These are phyloP conservation scores for Pseudopleuronectes americanus DNA, from an alignment of 2,797 vertebrate genomes.

Conservation along the genomic window DNA sequence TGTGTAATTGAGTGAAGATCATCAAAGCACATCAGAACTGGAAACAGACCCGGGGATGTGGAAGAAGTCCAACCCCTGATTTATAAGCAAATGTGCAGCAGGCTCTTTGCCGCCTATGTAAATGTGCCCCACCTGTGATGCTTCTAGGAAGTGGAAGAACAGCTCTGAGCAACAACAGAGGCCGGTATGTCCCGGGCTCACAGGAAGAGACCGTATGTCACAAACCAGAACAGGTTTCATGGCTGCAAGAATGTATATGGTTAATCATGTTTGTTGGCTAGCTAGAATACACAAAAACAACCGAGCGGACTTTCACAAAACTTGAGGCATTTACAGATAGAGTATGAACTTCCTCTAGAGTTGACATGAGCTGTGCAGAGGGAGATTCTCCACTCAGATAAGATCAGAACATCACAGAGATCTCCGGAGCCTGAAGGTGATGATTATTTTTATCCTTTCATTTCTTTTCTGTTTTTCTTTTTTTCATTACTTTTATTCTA, in stretches of 20 bases:
- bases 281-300: no score
- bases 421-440: no score
- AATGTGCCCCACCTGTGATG: conserved; percentile 45
- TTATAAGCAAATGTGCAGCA: conserved; percentile 48
- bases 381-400: no score
- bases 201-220: neutral
- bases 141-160: conserved; percentile 35
- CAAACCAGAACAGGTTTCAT: conserved; percentile 20
- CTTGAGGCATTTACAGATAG: no score
- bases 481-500: no score
- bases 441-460: no score
- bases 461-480: no score
- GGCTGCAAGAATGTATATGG: neutral
- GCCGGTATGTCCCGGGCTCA: conserved; percentile 13
- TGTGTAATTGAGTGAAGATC: conserved; percentile 50
- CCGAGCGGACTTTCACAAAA: no score
- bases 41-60: conserved; percentile 51
- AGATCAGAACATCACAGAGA: no score
- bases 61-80: conserved; percentile 49
- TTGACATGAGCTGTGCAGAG: no score
- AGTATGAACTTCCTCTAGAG: no score
- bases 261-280: no score
- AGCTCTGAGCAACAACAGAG: conserved; percentile 27
- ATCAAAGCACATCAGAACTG: conserved; percentile 56
- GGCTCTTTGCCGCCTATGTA: conserved; percentile 36